Conservation (phyloP, 1,140 invertebrate species). For the Pararge aegeria region DNA sequence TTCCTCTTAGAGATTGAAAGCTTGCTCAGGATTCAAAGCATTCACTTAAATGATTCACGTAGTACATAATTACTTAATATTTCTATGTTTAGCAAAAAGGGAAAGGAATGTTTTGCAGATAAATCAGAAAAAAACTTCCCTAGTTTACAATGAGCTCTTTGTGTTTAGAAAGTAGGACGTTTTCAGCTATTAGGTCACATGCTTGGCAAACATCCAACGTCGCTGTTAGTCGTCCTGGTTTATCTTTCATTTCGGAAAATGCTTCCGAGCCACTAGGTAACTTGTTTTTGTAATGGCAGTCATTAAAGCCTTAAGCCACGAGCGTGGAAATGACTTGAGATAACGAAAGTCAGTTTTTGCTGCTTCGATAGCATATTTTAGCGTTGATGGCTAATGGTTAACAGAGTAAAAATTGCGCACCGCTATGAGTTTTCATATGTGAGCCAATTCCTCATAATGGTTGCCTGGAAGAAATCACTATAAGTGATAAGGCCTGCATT, state of each 20-base stretch:
- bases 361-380: neutral
- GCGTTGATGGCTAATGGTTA: neutral
- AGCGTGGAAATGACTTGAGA: conserved; percentile 16
- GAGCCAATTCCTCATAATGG: too few relatives aligned
- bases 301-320: conserved; percentile 3
- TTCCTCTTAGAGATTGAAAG: too few relatives aligned
- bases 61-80: too few relatives aligned
- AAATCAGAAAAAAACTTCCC: neutral
- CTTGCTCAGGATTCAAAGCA: too few relatives aligned
- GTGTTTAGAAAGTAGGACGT: conserved; percentile 32
- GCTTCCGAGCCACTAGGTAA: conserved; percentile 12
- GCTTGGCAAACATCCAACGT: conserved; percentile 36
- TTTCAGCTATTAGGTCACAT: conserved; percentile 41
- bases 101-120: conserved; percentile 1
- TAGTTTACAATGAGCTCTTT: conserved; percentile 14
- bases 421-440: too few relatives aligned
- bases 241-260: conserved; percentile 27
- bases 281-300: conserved; percentile 12
- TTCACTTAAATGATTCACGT: too few relatives aligned
- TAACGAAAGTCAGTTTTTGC: neutral
- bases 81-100: too few relatives aligned
- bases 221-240: conserved; percentile 31
- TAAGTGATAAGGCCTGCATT: too few relatives aligned
- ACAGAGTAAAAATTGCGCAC: neutral
- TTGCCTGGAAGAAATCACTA: too few relatives aligned